Conservation (phyloP, 2,888 invertebrate species). For the Dugesia japonica region DNA sequence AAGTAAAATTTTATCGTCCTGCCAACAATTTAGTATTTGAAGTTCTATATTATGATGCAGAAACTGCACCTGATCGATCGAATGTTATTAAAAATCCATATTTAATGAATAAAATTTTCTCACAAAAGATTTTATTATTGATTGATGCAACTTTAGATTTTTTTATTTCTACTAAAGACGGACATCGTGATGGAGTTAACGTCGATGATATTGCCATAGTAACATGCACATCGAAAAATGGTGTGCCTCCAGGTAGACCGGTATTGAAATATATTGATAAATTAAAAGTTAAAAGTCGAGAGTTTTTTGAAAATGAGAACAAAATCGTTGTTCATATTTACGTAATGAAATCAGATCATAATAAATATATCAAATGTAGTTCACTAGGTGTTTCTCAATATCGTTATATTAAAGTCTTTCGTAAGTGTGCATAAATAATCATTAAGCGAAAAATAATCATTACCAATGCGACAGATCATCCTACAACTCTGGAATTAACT, state of each 20-base stretch:
- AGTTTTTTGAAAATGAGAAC: not conserved
- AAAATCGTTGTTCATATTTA: not conserved
- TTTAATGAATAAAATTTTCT: not conserved
- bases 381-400: not conserved
- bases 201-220: not conserved
- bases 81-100: not conserved
- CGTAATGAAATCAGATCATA: not conserved
- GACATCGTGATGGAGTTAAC: not conserved
- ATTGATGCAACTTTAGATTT: not conserved
- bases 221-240: not conserved
- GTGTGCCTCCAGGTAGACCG: not conserved
- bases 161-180: not conserved
- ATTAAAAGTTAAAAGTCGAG: not conserved
- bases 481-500: not conserved
- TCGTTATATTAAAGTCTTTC: not conserved
- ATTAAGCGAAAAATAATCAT: too few relatives aligned
- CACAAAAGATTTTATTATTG: not conserved
- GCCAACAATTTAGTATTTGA: not conserved
- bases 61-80: not conserved
- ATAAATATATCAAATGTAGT: not conserved
- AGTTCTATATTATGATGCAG: not conserved
- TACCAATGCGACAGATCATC: not conserved
- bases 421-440: too few relatives aligned
- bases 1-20: not conserved
- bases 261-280: not conserved